Evolutionary conservation across 2,113 vertebrate species (phyloP), one percentile per base, ranked within the genome.

Genomic region (Esox niger): DNA sequence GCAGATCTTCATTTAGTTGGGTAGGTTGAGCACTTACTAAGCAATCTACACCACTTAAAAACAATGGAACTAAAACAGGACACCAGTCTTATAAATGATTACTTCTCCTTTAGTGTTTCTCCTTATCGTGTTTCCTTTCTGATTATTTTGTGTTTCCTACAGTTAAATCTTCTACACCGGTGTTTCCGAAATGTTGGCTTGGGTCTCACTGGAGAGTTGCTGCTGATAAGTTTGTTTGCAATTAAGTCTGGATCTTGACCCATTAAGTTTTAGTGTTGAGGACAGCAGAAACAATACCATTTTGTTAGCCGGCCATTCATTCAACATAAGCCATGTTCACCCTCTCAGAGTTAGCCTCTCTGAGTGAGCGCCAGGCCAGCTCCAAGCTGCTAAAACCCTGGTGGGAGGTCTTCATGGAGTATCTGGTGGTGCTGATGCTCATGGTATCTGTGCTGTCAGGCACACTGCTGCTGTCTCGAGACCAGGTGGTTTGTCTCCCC

Each of bases 321-420:
- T 23, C 30, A 68, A 13, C 73, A 4, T 6, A 49, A 27, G n/a
- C 59, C 71, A 94, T 94, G 93, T 91, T 94, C 71, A 79, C 91
- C 9, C 77, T 94, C 70, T 91, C 87, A 0, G 93, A 94, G 81
- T 81, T 93, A 58, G 86, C 83, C 0, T 88, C 86, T 29, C 69
- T 90, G 20, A 85, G 82, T 30, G 89, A 91, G 20, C 77, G 84
- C 9, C 90, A 90, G 76, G 80, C 80, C 68, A 75, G 84, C 17
- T 90, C 82, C 74, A 90, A 90, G 60, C 78, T 91, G 31, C 47
- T 94, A 59, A 94, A 94, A 78, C 93, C 93, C 21, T 94, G 93
- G 93, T 94, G 93, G 93, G 93, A 94, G 70, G 91, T 93, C 64
- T 90, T 93, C 72, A 93, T 93, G 90, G 93, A 94, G 75, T 92